A percentile compares a stretch with the other conserved stretches of the same genome.
Evolutionary conservation across 2,888 invertebrate species (phyloP).

Genomic region (Acanthosoma haemorrhoidale): DNA sequence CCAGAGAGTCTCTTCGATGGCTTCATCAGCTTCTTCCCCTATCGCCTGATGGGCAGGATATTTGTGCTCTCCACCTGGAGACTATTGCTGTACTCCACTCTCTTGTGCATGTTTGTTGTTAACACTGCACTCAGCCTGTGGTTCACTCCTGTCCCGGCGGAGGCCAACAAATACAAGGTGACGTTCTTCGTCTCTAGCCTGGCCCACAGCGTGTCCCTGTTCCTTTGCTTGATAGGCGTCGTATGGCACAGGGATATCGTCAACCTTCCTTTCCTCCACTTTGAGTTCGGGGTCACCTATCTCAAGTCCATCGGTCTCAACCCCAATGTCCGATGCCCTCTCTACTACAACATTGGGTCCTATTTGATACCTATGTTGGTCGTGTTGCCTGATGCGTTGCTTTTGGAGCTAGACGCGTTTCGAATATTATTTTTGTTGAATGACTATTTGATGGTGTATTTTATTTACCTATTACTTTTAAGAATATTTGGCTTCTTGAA

Average conservation of each 20-base stretch:
- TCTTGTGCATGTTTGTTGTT: too few species aligned
- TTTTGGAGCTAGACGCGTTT: not conserved
- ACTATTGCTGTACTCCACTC: not conserved
- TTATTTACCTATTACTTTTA: not conserved
- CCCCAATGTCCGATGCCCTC: not conserved
- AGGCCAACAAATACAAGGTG: not conserved
- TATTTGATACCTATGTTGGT: not conserved
- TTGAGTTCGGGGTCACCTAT: not conserved
- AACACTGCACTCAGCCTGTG: not conserved
- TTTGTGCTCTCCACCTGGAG: not conserved
- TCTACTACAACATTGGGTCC: not conserved
- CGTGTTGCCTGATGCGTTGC: not conserved
- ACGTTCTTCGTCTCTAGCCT: not conserved
- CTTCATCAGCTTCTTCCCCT: too few species aligned
- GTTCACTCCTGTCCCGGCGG: not conserved
- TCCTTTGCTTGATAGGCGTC: not conserved
- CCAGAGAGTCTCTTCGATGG: too few species aligned
- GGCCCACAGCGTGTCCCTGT: not conserved
- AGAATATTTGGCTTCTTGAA: not conserved
- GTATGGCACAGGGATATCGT: not conserved
- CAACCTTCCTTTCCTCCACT: not conserved
- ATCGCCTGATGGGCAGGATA: not conserved
- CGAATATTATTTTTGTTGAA: not conserved
- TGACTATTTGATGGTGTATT: not conserved
- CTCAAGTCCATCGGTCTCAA: not conserved